Conservation (phyloP, 1,140 invertebrate species). For the Cepaea nemoralis region DNA sequence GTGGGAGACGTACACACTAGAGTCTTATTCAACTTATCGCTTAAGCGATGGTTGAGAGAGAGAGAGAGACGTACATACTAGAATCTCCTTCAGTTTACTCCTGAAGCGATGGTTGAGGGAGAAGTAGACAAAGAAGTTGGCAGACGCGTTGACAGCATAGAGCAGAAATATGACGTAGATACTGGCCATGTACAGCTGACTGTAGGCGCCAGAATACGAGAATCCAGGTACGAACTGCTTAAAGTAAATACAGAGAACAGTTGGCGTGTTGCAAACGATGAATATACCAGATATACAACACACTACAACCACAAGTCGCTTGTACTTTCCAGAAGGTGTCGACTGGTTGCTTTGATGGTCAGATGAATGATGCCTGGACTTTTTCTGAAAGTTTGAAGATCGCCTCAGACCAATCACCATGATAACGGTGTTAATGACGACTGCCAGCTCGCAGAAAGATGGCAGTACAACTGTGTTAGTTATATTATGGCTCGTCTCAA, state of each 20-base stretch:
- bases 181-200: not conserved
- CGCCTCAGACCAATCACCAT: too few relatives aligned
- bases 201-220: slow-evolving; percentile 2
- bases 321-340: not conserved
- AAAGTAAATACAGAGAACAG: not conserved
- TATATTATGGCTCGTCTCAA: too few relatives aligned
- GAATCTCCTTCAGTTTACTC: not conserved
- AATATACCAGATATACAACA: not conserved
- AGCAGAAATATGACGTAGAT: not conserved
- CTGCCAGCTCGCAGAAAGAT: too few relatives aligned
- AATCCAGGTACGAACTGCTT: slow-evolving; percentile 4
- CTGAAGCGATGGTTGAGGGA: not conserved
- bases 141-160: not conserved
- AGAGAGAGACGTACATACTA: too few relatives aligned
- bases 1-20: too few relatives aligned
- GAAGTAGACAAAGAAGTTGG: not conserved
- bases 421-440: too few relatives aligned
- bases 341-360: not conserved
- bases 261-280: not conserved
- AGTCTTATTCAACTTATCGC: too few relatives aligned
- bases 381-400: too few relatives aligned
- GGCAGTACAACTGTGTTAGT: too few relatives aligned
- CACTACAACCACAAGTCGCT: not conserved
- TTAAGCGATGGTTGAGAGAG: too few relatives aligned
- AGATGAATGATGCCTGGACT: too few relatives aligned